Conservation (phyloP, 2,113 vertebrate species). For the Danio rerio region GRCz12tu NC_133185.1:37924001-37924500, state of each 20-base stretch:
- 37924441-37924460: too few species aligned
- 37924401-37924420: too few species aligned
- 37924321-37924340: not conserved
- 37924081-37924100: conserved; percentile 2
- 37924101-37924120: conserved; percentile 3
- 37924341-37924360: not conserved
- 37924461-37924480: too few species aligned
- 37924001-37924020: conserved; percentile 88
- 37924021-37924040: conserved; percentile 91
- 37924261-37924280: not conserved
- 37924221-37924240: conserved; percentile 18
- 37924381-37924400: too few species aligned
- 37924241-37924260: conserved; percentile 33
- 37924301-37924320: not conserved
- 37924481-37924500: too few species aligned
- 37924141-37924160: conserved; percentile 54
- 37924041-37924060: conserved; percentile 39
- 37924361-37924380: too few species aligned
- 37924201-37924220: conserved; percentile 40
- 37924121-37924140: conserved; percentile 5
- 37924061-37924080: not conserved
- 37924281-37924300: not conserved
- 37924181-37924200: conserved; percentile 39
- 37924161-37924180: conserved; percentile 76
- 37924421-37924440: too few species aligned